These are phyloP conservation scores for Troilus luridus DNA, from an alignment of 2,888 invertebrate genomes.

Conservation along the genomic window DNA sequence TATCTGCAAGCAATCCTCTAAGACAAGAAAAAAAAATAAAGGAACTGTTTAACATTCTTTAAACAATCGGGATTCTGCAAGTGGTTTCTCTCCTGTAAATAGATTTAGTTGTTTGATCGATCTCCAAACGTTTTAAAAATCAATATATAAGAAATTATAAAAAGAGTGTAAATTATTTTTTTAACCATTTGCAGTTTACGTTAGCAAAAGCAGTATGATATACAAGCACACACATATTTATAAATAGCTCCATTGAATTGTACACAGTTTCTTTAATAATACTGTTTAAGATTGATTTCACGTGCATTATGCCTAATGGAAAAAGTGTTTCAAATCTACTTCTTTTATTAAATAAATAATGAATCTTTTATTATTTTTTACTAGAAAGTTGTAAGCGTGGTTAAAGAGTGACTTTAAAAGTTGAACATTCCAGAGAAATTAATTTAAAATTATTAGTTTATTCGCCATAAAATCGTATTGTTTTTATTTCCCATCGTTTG, in stretches of 20 bases:
- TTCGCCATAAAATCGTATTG: too few species aligned
- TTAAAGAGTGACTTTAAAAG: too few species aligned
- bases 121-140: neutral
- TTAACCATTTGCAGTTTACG: too few species aligned
- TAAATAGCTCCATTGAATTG: neutral
- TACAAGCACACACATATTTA: neutral
- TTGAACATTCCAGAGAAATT: neutral
- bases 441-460: neutral
- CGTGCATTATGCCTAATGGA: neutral
- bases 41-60: neutral
- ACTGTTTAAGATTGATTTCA: neutral
- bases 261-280: neutral
- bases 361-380: too few species aligned
- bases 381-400: too few species aligned
- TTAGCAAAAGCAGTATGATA: neutral
- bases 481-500: too few species aligned
- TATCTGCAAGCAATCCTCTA: neutral
- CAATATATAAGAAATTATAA: neutral
- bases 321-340: neutral
- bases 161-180: too few species aligned
- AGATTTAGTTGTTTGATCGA: neutral
- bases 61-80: conserved; percentile 7
- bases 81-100: neutral
- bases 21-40: neutral
- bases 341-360: neutral